Base-by-base conservation (phyloP, 1,140 invertebrate genomes). In the Drosophila malerkotliana region DNA sequence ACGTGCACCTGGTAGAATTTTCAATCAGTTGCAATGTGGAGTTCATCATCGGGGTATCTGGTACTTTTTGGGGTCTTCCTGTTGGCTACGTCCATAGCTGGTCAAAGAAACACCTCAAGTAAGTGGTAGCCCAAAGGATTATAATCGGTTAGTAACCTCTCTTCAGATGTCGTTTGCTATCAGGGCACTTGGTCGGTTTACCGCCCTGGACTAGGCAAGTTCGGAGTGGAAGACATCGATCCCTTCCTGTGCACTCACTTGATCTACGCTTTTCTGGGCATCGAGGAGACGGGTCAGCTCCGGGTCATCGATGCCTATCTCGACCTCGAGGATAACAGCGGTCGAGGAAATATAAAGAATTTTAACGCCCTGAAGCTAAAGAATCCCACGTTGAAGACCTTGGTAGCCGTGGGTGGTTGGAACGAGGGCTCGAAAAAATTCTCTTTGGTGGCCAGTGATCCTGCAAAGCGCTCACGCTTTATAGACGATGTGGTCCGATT, bases 321-420 rank as follows among this genome's bases (percentile, higher is more conserved):
- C 54, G 96, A 96, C 78, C 82, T 95, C 9, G 91, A 93, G 54
- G 93, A 93, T 12, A 92, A 93, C 78, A 58, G 56, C 2, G 82
- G 90, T 1, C 62, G 47, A 1, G 88, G 82, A 14, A 93, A 93
- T 64, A 93, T 94, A 9, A 79, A 90, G 9, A 92, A 92, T 71
- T 95, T 95, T 71, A 94, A 93, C 58, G 92, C 92, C 0, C 91
- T 96, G 14, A 96, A 95, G 81, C 68, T 92, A 4, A 88, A 92
- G 54, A 96, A 96, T 92, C 93, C 94, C 0, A 92, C 93, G 4
- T 78, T 96, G 5, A 96, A 96, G 90, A 94, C 95, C 0, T 72
- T 96, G 45, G 74, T 96, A 7, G 95, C 95, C 8, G 93, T 97
- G 32, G 96, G 96, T 8, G 96, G 96, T 9, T 97, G 96, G 95